Base-by-base conservation (phyloP, 2,797 vertebrate species). In the Alouatta caraya region DNA sequence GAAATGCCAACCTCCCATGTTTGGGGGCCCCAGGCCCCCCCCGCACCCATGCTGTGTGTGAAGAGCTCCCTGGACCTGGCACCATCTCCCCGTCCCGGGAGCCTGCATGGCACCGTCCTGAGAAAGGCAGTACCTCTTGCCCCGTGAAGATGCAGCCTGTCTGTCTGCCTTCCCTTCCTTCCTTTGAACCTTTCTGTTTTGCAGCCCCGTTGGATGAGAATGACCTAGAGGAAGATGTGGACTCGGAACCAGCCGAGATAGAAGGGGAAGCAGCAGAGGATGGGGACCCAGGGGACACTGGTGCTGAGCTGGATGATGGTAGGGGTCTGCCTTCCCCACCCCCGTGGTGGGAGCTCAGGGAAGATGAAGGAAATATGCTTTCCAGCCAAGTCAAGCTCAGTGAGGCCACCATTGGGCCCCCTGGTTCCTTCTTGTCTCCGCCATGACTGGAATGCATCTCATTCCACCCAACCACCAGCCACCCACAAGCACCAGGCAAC, bases 301-400 rank as follows among this genome's bases (percentile, higher is more conserved):
- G 99, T 21, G 99, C 99, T 44, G 99, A 99, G 97, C 98, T 99
- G 98, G 99, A 99, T 94, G 99, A 99, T 75, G 99, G 99, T 99
- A 99, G 78, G 98, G 82, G 39, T 46, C 78, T 15, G 79, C 57
- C 93, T 78, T 81, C n/a, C 75, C 61, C 55, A 8, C 73, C 0
- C 30, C 55, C 1, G 0, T 3, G 46, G 48, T 28, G 75, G 44
- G 48, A 79, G 42, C 86, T 88, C 44, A 26, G 84, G 48, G 76
- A 64, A 50, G 57, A 26, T 4, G 7, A 13, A 39, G 64, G 44
- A 24, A 30, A 26, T 2, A 15, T 2, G 8, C 13, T n/a, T 52
- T 78, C 24, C 37, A 75, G n/a, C 33, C 42, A 73, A 81, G 70
- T 57, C 28, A 26, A 3, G 15, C 61, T 78, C 3, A 21, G 30